Conservation (phyloP, 1,140 invertebrate species). For the Ips nitidus region DNA sequence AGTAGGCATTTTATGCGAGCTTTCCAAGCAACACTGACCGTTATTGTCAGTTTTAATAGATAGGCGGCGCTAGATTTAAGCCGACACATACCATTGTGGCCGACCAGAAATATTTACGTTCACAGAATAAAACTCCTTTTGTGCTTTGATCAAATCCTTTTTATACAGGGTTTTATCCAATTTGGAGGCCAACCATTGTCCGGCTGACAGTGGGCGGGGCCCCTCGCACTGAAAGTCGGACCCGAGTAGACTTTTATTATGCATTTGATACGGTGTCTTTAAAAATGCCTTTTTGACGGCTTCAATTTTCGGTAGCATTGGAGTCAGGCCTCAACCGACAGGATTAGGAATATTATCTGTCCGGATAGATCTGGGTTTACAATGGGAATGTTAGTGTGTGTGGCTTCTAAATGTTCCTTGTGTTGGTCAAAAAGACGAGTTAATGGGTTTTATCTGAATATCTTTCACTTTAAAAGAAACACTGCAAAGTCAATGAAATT, state of each 20-base stretch:
- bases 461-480: too few relatives aligned
- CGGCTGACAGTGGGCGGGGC: slow-evolving; percentile 26
- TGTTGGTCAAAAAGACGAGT: neutral
- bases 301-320: slow-evolving; percentile 32
- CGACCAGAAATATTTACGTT: slow-evolving; percentile 32
- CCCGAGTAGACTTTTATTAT: slow-evolving; percentile 24
- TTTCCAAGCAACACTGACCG: neutral
- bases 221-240: slow-evolving; percentile 12
- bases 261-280: slow-evolving; percentile 31
- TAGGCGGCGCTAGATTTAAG: slow-evolving; percentile 27
- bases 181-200: slow-evolving; percentile 26
- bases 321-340: neutral
- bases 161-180: slow-evolving; percentile 31
- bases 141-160: slow-evolving; percentile 22
- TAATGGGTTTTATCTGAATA: neutral
- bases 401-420: slow-evolving; percentile 4
- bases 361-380: slow-evolving; percentile 16
- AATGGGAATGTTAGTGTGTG: slow-evolving; percentile 14
- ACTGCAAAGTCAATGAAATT: too few relatives aligned
- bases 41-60: slow-evolving; percentile 31
- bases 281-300: slow-evolving; percentile 13
- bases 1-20: neutral
- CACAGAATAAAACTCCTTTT: slow-evolving; percentile 31
- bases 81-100: slow-evolving; percentile 28
- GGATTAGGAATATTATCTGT: slow-evolving; percentile 27